Evolutionary conservation across 64 coral and sea anemone species (phyloP).

Genomic region (Actinia tenebrosa): DNA sequence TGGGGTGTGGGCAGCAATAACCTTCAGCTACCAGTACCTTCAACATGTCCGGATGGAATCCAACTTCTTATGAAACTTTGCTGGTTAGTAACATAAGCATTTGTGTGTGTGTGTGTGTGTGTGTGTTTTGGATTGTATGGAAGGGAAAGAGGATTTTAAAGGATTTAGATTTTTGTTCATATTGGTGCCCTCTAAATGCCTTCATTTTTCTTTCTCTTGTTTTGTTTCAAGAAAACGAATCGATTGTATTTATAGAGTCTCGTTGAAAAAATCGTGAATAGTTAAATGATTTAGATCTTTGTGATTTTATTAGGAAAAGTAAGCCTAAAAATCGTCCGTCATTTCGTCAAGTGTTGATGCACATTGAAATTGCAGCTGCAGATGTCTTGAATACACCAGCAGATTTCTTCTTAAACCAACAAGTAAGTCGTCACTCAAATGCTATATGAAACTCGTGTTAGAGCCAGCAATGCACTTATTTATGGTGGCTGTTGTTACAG

Average conservation of each 20-base stretch:
- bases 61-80: constrained; percentile 90
- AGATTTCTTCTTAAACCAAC: constrained; percentile 70
- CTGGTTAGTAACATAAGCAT: constrained; percentile 38
- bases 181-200: too few species aligned
- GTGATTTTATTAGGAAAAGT: constrained; percentile 55
- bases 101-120: background rate
- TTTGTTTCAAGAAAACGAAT: too few species aligned
- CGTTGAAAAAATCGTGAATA: too few species aligned
- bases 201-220: too few species aligned
- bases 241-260: too few species aligned
- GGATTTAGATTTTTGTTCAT: too few species aligned
- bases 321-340: constrained; percentile 91
- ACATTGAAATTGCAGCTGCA: constrained; percentile 87
- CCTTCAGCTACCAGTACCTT: constrained; percentile 78
- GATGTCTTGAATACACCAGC: constrained; percentile 79
- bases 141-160: too few species aligned
- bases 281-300: too few species aligned
- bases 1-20: constrained; percentile 94
- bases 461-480: too few species aligned
- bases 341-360: constrained; percentile 87
- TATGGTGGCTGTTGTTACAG: too few species aligned
- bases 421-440: constrained; percentile 25
- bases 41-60: constrained; percentile 86
- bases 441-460: too few species aligned
- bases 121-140: background rate